Conservation (phyloP, 2,797 vertebrate genomes). For the Babyrousa celebensis region DNA sequence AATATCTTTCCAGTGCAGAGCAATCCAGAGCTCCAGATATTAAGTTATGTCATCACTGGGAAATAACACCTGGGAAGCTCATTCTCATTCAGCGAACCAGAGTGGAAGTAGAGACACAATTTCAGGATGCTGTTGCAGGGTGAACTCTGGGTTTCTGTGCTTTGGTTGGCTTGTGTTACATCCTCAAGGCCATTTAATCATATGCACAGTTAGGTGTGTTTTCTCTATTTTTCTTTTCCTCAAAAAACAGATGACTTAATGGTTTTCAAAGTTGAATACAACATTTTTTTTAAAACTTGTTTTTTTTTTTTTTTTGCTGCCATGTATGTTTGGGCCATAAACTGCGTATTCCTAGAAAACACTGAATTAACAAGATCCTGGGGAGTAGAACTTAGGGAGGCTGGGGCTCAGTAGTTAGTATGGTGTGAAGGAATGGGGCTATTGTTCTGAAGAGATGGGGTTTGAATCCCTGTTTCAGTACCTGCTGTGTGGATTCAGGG, state of each 20-base stretch:
- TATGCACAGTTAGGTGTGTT: constrained; percentile 60
- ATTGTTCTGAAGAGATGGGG: neutral
- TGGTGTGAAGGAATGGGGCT: neutral
- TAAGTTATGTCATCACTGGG: constrained; percentile 45
- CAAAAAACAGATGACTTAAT: constrained; percentile 78
- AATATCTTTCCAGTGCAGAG: neutral
- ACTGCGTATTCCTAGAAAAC: constrained; percentile 44
- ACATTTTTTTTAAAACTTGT: neutral
- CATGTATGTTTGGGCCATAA: neutral
- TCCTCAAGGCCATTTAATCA: constrained; percentile 69
- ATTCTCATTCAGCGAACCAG: constrained; percentile 24
- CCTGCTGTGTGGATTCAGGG: neutral
- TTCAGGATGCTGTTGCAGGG: constrained; percentile 76
- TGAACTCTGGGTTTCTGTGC: constrained; percentile 76
- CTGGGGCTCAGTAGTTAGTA: neutral
- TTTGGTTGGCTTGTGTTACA: constrained; percentile 71
- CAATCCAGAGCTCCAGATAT: neutral
- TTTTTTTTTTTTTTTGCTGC: neutral
- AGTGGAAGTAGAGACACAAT: constrained; percentile 79
- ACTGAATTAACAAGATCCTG: constrained; percentile 5
- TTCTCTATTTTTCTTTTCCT: neutral
- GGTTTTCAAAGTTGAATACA: constrained; percentile 50
- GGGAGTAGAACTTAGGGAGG: neutral
- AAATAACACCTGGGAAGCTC: constrained; percentile 76
- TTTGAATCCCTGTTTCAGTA: neutral